Evolutionary conservation across 2,797 vertebrate genomes (phyloP).

Genomic region (Notolepis coatsorum): DNA sequence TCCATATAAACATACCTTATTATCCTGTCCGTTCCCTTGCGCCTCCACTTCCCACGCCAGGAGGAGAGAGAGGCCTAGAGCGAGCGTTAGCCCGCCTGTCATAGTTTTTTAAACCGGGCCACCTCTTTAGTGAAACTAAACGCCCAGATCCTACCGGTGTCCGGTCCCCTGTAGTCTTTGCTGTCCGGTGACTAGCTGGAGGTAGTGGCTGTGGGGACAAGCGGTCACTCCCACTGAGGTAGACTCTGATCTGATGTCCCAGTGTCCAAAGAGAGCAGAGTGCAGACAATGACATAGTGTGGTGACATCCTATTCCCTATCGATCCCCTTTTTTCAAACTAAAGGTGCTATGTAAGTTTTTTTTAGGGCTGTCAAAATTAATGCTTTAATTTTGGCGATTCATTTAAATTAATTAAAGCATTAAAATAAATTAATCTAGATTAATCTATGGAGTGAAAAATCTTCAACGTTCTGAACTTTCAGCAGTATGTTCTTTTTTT

Average conservation of each 20-base stretch:
- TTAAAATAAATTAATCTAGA: too few species aligned
- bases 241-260: conserved; percentile 35
- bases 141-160: conserved; percentile 22
- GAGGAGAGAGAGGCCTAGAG: conserved; percentile 45
- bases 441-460: too few species aligned
- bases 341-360: too few species aligned
- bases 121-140: conserved; percentile 54
- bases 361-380: too few species aligned
- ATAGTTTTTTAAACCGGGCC: conserved; percentile 47
- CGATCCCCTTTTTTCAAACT: conserved; percentile 46
- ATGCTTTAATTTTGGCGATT: too few species aligned
- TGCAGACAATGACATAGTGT: conserved; percentile 29
- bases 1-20: conserved; percentile 60
- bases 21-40: conserved; percentile 42
- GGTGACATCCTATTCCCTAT: conserved; percentile 48
- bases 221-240: conserved; percentile 13
- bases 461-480: too few species aligned
- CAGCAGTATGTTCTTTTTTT: too few species aligned
- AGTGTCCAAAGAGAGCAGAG: conserved; percentile 61
- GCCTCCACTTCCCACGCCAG: conserved; percentile 35
- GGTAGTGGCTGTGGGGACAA: background rate
- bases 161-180: conserved; percentile 32
- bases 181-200: conserved; percentile 19
- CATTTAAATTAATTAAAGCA: too few species aligned
- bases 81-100: conserved; percentile 57